A percentile compares a stretch with the other conserved stretches of the same genome.
Conservation (phyloP, 2,888 invertebrate genomes). For the Dolichopus griseipennis region DNA sequence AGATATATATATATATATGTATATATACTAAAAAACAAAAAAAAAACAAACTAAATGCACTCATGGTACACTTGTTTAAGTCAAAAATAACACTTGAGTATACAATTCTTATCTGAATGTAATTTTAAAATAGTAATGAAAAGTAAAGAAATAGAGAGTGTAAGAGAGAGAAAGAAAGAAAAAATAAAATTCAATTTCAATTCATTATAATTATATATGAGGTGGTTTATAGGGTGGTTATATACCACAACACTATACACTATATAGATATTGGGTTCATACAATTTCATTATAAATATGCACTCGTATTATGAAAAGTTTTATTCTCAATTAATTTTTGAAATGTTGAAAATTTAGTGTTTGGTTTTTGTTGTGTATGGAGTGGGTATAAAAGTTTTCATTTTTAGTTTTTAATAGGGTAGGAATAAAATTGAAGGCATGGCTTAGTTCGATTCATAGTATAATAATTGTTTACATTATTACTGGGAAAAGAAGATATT, state of each 20-base stretch:
- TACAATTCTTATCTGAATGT: not conserved
- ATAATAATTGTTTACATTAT: too few relatives aligned
- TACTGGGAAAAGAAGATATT: too few relatives aligned
- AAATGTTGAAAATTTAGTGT: too few relatives aligned
- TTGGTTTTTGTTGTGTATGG: too few relatives aligned
- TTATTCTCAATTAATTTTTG: not conserved
- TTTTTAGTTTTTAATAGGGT: too few relatives aligned
- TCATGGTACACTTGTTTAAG: slow-evolving; percentile 1
- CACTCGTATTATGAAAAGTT: not conserved
- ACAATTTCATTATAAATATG: slow-evolving; percentile 2
- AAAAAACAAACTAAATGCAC: not conserved
- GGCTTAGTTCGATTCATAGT: too few relatives aligned
- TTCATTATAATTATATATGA: slow-evolving; percentile 6
- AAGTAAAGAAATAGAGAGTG: not conserved
- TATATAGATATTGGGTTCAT: not conserved
- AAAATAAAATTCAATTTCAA: not conserved
- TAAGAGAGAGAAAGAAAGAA: not conserved
- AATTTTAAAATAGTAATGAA: not conserved
- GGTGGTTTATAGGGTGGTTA: not conserved
- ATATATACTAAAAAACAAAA: not conserved
- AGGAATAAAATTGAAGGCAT: too few relatives aligned
- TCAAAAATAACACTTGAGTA: not conserved
- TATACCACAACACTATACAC: not conserved
- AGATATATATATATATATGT: too few relatives aligned
- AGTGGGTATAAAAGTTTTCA: too few relatives aligned